Conservation (phyloP, 2,888 invertebrate genomes). For the Drosophila rellima region DNA sequence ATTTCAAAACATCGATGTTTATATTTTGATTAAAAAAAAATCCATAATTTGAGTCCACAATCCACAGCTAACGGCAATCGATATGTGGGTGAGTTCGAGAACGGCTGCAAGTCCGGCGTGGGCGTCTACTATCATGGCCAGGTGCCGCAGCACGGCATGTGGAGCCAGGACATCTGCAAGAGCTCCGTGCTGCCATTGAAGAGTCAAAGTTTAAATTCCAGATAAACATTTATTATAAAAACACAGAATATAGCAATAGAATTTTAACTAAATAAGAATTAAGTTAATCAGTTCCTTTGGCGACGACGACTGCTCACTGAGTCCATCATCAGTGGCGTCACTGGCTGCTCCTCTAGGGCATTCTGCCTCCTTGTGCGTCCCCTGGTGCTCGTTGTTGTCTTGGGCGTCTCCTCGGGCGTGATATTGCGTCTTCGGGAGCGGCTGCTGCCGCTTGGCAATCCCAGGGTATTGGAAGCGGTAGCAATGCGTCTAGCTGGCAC, state of each 20-base stretch:
- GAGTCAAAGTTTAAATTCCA: background rate
- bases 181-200: constrained; percentile 68
- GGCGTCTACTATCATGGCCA: constrained; percentile 82
- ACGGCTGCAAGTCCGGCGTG: constrained; percentile 82
- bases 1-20: background rate
- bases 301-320: constrained; percentile 41
- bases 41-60: background rate
- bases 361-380: constrained; percentile 32
- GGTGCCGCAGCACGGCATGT: constrained; percentile 83
- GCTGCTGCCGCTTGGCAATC: background rate
- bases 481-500: constrained; percentile 14
- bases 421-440: background rate
- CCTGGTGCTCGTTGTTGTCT: constrained; percentile 16
- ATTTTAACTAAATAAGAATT: background rate
- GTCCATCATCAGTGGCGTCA: constrained; percentile 4
- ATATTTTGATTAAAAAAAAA: background rate
- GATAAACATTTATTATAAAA: constrained; percentile 7
- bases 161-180: constrained; percentile 79
- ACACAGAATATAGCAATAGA: background rate
- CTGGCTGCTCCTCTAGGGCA: constrained; percentile 1
- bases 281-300: constrained; percentile 53
- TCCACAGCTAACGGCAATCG: constrained; percentile 83
- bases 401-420: constrained; percentile 11
- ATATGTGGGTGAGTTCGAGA: constrained; percentile 83
- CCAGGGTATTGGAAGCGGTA: constrained; percentile 11